Evolutionary conservation across 2,797 vertebrate species (phyloP).

Genomic region (Chrysocyon brachyurus): DNA sequence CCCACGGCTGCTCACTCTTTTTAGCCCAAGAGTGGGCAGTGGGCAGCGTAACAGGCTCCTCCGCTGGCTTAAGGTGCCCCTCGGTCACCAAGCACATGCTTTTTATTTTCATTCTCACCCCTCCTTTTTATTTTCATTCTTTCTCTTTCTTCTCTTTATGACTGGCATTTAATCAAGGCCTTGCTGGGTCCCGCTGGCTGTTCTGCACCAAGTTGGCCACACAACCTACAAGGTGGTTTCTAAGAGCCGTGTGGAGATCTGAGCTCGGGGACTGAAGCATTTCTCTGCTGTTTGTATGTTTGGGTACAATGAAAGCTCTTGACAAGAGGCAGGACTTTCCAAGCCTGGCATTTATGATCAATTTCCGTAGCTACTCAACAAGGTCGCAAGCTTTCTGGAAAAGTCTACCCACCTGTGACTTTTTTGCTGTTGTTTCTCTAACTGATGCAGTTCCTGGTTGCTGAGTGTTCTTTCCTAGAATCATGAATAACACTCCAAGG

Average conservation of each 20-base stretch:
- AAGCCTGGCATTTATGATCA: background rate
- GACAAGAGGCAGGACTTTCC: background rate
- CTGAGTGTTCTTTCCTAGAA: constrained; percentile 45
- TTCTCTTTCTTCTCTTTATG: background rate
- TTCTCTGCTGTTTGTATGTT: background rate
- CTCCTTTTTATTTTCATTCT: background rate
- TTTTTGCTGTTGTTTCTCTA: background rate
- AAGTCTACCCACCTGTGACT: background rate
- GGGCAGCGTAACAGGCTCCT: background rate
- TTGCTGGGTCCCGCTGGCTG: constrained; percentile 48
- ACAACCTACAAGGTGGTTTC: background rate
- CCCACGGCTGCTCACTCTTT: background rate
- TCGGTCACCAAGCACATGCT: background rate
- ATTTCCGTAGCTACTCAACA: constrained; percentile 66
- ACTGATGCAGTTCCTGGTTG: constrained; percentile 6
- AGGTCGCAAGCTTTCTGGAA: constrained; percentile 57
- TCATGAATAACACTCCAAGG: constrained; percentile 67
- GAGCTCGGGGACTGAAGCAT: background rate
- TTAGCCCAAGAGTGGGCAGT: background rate
- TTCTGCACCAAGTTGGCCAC: background rate
- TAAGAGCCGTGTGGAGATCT: background rate
- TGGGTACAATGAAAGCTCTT: background rate
- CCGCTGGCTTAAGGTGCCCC: background rate
- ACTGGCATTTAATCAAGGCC: constrained; percentile 41
- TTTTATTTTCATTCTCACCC: background rate